Percentiles rank a stretch among this genome's conserved stretches.
These are phyloP conservation scores for Geotrupes spiniger DNA, from an alignment of 2,888 invertebrate genomes.

Conservation along the genomic window DNA sequence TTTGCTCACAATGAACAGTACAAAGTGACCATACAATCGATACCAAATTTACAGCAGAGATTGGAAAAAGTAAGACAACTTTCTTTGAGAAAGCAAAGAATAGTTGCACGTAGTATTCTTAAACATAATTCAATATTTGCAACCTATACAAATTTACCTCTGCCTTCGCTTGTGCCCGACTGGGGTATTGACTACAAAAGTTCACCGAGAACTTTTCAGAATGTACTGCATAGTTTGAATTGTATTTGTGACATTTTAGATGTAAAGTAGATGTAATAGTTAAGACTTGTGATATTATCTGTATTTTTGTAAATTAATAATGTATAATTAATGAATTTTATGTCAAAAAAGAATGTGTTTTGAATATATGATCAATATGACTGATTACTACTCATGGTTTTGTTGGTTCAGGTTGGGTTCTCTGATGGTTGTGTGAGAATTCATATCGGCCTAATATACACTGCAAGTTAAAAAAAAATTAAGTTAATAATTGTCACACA, in stretches of 20 bases:
- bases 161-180: constrained; percentile 40
- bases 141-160: constrained; percentile 6
- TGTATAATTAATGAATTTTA: no score
- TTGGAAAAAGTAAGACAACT: constrained; percentile 37
- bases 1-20: constrained; percentile 57
- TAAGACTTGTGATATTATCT: no score
- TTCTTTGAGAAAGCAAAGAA: constrained; percentile 40
- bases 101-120: constrained; percentile 33
- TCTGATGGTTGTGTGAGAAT: no score
- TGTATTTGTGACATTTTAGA: constrained; percentile 26
- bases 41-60: constrained; percentile 37
- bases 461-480: no score
- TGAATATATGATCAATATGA: no score
- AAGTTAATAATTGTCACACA: no score
- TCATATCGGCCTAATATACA: no score
- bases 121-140: constrained; percentile 32
- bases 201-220: constrained; percentile 40
- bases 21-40: constrained; percentile 44
- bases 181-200: constrained; percentile 44
- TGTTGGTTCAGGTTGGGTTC: no score
- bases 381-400: no score
- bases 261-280: no score
- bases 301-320: no score
- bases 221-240: constrained; percentile 40
- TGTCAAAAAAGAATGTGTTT: no score